A percentile compares a stretch with the other conserved stretches of the same genome.
Conservation (phyloP, 1,140 invertebrate genomes). For the Drosophila obscura region DNA sequence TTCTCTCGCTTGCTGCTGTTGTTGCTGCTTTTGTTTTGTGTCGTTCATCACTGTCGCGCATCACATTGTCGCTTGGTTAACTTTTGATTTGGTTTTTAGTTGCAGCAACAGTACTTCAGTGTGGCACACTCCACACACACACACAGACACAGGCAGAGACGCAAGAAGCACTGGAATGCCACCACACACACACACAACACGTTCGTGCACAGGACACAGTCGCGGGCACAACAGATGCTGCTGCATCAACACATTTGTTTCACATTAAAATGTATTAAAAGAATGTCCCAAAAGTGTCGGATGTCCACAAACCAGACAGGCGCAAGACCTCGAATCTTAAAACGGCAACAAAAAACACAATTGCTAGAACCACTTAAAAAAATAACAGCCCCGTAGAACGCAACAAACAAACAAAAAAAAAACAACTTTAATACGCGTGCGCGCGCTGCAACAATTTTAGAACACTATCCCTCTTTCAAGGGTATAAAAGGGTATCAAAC, state of each 20-base stretch:
- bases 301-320: no score
- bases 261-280: neutral
- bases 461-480: no score
- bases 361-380: no score
- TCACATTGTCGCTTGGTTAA: constrained; percentile 60
- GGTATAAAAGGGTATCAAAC: no score
- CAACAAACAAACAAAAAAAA: no score
- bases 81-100: constrained; percentile 48
- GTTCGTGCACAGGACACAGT: constrained; percentile 28
- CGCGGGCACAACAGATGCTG: constrained; percentile 26
- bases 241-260: constrained; percentile 27
- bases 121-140: constrained; percentile 1
- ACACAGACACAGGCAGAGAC: constrained; percentile 1
- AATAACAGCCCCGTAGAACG: no score
- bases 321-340: no score
- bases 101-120: constrained; percentile 18
- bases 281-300: no score
- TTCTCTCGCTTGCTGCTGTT: constrained; percentile 22
- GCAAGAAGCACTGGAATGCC: neutral
- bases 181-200: constrained; percentile 32
- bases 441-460: no score
- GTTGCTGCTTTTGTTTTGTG: constrained; percentile 42
- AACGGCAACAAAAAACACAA: no score
- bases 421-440: no score
- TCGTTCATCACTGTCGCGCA: constrained; percentile 61